phyloP scores from a whole-genome alignment of 2,888 invertebrate genomes.

The Drosophila recens region DNA sequence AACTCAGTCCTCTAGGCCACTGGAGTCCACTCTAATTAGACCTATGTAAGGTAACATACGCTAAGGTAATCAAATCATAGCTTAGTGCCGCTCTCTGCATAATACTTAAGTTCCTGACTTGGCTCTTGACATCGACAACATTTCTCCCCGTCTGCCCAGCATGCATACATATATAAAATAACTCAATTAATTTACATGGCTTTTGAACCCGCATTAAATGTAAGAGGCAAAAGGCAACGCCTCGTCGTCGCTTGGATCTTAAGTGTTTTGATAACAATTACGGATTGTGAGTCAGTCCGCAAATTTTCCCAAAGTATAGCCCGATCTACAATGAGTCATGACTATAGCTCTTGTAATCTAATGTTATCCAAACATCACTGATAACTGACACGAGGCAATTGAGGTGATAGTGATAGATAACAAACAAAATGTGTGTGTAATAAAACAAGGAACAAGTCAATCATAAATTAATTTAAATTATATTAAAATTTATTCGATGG shows the following conservation, averaged over 20 bases:
- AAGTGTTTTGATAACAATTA: constrained; percentile 34
- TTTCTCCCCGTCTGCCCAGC: background rate
- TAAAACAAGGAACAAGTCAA: constrained; percentile 15
- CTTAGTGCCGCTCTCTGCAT: constrained; percentile 21
- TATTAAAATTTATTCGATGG: constrained; percentile 73
- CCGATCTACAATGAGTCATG: constrained; percentile 34
- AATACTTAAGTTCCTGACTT: constrained; percentile 23
- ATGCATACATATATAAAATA: constrained; percentile 15
- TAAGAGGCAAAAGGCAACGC: constrained; percentile 4
- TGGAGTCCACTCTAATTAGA: background rate
- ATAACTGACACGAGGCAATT: constrained; percentile 13
- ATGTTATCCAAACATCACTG: constrained; percentile 1
- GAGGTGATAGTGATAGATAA: constrained; percentile 3
- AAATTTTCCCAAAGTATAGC: constrained; percentile 6
- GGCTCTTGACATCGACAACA: background rate
- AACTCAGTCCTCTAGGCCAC: background rate
- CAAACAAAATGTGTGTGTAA: background rate
- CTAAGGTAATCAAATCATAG: constrained; percentile 17
- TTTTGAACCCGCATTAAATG: constrained; percentile 34
- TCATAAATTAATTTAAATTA: constrained; percentile 51
- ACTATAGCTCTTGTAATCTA: background rate
- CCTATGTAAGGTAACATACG: constrained; percentile 5
- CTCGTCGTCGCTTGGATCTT: constrained; percentile 3
- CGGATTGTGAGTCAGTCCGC: constrained; percentile 33
- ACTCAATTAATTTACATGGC: constrained; percentile 39